Percentiles rank a stretch among this genome's conserved stretches.
phyloP scores from a whole-genome alignment of 2,888 invertebrate species.

The Caradrina clavipalpis region DNA sequence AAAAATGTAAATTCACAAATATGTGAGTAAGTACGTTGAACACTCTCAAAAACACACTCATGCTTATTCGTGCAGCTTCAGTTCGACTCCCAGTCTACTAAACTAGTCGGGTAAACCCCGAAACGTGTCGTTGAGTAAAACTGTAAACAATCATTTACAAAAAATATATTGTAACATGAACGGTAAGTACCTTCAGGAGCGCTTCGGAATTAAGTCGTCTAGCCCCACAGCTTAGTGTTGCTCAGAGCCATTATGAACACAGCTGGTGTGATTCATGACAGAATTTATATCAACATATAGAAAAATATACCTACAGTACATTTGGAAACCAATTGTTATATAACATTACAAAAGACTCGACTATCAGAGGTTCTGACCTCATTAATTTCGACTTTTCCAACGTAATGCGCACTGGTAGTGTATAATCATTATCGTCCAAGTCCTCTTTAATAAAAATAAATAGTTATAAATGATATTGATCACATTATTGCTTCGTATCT shows the following conservation, averaged over 20 bases:
- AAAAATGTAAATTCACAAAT: constrained; percentile 13
- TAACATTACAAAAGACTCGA: constrained; percentile 48
- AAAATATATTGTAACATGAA: background rate
- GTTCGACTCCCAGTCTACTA: background rate
- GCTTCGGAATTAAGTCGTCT: constrained; percentile 28
- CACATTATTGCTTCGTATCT: constrained; percentile 49
- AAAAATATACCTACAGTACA: constrained; percentile 57
- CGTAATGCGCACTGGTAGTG: constrained; percentile 28
- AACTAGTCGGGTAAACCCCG: background rate
- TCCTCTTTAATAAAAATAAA: constrained; percentile 41
- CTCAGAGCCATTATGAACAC: constrained; percentile 79
- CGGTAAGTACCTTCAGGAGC: constrained; percentile 30
- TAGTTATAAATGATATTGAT: constrained; percentile 42
- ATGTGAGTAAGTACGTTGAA: constrained; percentile 22
- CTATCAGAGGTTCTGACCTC: constrained; percentile 49
- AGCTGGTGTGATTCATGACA: constrained; percentile 84
- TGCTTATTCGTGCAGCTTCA: background rate
- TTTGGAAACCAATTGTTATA: constrained; percentile 61
- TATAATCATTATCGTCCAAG: constrained; percentile 22
- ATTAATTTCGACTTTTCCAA: constrained; percentile 25
- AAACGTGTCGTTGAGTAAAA: constrained; percentile 3
- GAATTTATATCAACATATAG: constrained; percentile 61
- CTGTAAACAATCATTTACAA: background rate
- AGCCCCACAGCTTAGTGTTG: background rate
- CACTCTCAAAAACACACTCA: background rate